Conservation (phyloP, 2,113 vertebrate genomes). For the Todiramphus chloris region DNA sequence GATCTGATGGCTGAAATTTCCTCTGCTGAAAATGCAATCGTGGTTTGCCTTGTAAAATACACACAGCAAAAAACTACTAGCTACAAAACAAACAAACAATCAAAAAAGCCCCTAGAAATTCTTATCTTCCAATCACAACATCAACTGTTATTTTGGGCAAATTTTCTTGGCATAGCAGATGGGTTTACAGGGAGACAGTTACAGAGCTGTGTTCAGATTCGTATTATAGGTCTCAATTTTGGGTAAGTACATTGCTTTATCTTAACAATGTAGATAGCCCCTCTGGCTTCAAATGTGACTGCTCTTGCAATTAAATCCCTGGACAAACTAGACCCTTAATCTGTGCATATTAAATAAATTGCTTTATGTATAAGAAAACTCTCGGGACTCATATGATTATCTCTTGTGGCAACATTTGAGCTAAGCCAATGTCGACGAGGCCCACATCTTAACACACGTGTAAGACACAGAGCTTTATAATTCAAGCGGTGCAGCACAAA, state of each 20-base stretch:
- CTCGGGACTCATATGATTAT: neutral
- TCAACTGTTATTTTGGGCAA: neutral
- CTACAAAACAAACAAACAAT: neutral
- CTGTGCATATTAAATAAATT: neutral
- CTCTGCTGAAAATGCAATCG: neutral
- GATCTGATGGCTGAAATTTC: neutral
- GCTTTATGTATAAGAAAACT: neutral
- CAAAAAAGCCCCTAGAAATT: neutral
- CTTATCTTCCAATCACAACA: neutral
- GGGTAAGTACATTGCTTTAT: neutral
- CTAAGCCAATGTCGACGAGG: neutral
- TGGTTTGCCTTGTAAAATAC: neutral
- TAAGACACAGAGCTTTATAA: neutral
- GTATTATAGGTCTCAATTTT: neutral
- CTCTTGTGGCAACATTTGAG: neutral
- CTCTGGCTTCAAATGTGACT: neutral
- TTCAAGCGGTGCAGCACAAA: neutral
- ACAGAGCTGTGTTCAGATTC: neutral
- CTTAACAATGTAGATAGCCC: neutral
- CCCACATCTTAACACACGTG: neutral
- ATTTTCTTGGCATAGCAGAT: neutral
- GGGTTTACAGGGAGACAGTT: neutral
- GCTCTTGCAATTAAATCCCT: neutral
- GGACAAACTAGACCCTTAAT: neutral
- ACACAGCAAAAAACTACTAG: neutral